These are phyloP conservation scores for Nerophis ophidion DNA, from an alignment of 2,113 vertebrate genomes.

Conservation along the genomic window DNA sequence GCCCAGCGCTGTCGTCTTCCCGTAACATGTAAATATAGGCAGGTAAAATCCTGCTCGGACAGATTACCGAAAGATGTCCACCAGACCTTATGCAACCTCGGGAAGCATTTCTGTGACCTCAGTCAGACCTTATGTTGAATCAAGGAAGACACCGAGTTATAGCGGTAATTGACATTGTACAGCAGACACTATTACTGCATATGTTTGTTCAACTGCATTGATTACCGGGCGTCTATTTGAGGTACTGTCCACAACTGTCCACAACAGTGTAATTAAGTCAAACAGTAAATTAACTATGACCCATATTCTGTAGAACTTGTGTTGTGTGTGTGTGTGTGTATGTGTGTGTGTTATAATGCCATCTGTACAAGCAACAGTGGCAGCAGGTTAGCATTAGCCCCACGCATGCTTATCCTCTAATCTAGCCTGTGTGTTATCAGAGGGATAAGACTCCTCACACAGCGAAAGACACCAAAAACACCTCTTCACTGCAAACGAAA, in stretches of 20 bases:
- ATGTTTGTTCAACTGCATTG: too few species aligned
- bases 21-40: conserved; percentile 45
- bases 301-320: conserved; percentile 34
- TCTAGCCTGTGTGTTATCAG: conserved; percentile 53
- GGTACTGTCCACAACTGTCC: background rate
- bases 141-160: background rate
- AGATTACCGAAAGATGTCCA: conserved; percentile 51
- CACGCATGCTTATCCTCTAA: conserved; percentile 62
- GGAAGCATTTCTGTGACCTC: conserved; percentile 6
- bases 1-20: conserved; percentile 22
- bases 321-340: conserved; percentile 15
- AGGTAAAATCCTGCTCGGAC: conserved; percentile 41
- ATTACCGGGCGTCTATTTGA: too few species aligned
- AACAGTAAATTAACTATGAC: conserved; percentile 49
- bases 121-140: background rate
- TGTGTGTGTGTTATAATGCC: conserved; percentile 36
- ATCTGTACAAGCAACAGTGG: conserved; percentile 55
- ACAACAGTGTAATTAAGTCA: conserved; percentile 40
- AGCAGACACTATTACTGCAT: background rate
- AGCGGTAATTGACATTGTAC: background rate
- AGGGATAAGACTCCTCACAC: conserved; percentile 44
- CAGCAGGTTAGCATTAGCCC: conserved; percentile 54
- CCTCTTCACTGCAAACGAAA: conserved; percentile 11
- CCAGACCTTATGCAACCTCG: conserved; percentile 34
- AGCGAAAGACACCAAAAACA: conserved; percentile 31